Conservation (phyloP, 2,888 invertebrate species). For the Hyppa rectilinea region DNA sequence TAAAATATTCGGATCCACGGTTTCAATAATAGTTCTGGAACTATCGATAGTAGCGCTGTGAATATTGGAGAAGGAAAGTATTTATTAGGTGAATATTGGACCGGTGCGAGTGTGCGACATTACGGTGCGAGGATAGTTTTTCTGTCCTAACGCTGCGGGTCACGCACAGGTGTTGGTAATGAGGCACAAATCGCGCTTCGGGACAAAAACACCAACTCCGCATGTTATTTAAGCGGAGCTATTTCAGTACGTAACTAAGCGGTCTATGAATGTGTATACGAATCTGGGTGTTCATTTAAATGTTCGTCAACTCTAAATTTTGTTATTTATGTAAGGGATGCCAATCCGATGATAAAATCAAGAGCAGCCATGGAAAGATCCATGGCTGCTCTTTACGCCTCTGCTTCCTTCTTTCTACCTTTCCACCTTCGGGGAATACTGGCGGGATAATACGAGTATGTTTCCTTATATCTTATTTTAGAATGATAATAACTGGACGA, state of each 20-base stretch:
- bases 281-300: not conserved
- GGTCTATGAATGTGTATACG: slow-evolving; percentile 3
- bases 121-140: slow-evolving; percentile 80
- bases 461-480: not conserved
- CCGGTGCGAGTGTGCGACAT: slow-evolving; percentile 79
- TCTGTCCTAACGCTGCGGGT: slow-evolving; percentile 78
- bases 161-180: slow-evolving; percentile 86
- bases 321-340: not conserved
- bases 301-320: not conserved
- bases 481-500: not conserved
- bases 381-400: not conserved
- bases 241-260: slow-evolving; percentile 33
- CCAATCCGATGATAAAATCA: no score
- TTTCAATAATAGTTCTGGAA: slow-evolving; percentile 83
- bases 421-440: not conserved
- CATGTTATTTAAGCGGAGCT: slow-evolving; percentile 61
- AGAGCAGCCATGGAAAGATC: not conserved
- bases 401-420: not conserved
- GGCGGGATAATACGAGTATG: not conserved
- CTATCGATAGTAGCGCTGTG: slow-evolving; percentile 78
- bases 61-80: slow-evolving; percentile 82
- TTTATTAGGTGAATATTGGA: slow-evolving; percentile 88
- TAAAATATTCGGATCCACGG: slow-evolving; percentile 79
- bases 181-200: slow-evolving; percentile 81
- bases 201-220: slow-evolving; percentile 74